Evolutionary conservation across 2,797 vertebrate species (phyloP).

Genomic region (Ctenosaura bakeri): DNA sequence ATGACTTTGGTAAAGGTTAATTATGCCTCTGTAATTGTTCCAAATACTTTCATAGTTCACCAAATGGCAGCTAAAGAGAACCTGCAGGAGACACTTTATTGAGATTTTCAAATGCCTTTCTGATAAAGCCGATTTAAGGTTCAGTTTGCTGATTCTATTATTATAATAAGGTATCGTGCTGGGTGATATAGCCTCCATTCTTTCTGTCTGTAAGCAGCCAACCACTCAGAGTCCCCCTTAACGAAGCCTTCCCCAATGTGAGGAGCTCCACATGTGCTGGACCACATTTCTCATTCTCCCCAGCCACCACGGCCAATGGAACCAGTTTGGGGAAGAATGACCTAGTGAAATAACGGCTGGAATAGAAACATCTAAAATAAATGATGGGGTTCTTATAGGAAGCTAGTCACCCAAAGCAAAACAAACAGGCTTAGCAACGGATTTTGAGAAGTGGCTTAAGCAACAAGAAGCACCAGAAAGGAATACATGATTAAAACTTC

Average conservation of each 20-base stretch:
- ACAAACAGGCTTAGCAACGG: background rate
- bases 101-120: slow-evolving; percentile 4
- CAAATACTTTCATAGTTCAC: slow-evolving; percentile 16
- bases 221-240: background rate
- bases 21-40: background rate
- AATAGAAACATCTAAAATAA: background rate
- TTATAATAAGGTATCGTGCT: background rate
- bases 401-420: background rate
- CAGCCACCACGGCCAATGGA: background rate
- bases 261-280: background rate
- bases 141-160: background rate
- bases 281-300: background rate
- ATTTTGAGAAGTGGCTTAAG: background rate
- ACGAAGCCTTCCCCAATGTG: background rate
- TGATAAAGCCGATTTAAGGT: background rate
- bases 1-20: slow-evolving; percentile 42
- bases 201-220: background rate
- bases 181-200: background rate
- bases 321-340: background rate
- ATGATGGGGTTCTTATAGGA: background rate
- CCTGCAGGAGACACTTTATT: background rate
- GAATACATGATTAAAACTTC: background rate
- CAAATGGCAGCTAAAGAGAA: slow-evolving; percentile 11
- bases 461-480: background rate
- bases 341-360: background rate